Evolutionary conservation across 2,113 vertebrate genomes (phyloP).

Genomic region (Oceanites oceanicus): DNA sequence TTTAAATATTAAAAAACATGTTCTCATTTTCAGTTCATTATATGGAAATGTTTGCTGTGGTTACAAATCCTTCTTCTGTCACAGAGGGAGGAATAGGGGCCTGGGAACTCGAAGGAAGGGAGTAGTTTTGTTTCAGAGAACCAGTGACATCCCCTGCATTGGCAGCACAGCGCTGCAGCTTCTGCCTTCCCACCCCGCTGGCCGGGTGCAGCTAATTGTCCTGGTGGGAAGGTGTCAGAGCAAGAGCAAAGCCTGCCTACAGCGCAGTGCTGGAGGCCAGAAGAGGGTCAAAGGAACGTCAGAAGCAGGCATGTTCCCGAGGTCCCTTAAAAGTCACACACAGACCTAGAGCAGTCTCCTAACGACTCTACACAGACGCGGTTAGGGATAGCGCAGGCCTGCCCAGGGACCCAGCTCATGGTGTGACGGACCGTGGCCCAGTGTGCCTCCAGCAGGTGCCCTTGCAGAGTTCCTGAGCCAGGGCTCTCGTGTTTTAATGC

Average conservation of each 20-base stretch:
- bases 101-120: neutral
- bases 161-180: neutral
- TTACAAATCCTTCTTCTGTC: neutral
- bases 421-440: neutral
- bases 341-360: neutral
- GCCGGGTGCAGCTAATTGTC: neutral
- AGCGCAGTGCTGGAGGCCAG: neutral
- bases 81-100: neutral
- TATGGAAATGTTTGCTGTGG: neutral
- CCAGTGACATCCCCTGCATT: neutral
- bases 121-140: neutral
- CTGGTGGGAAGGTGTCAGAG: neutral
- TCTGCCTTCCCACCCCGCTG: neutral
- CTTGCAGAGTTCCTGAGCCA: neutral
- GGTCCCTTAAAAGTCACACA: no score
- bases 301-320: rapidly evolving
- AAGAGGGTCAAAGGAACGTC: neutral
- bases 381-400: neutral
- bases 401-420: neutral
- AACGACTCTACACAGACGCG: rapidly evolving
- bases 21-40: neutral
- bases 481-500: rapidly evolving
- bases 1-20: neutral
- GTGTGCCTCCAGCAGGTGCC: neutral
- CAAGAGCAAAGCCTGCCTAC: neutral